Evolutionary conservation across 37 sponge, comb jelly and placozoan species (phyloP).

Genomic region (Diacarnus erythraeanus): DNA sequence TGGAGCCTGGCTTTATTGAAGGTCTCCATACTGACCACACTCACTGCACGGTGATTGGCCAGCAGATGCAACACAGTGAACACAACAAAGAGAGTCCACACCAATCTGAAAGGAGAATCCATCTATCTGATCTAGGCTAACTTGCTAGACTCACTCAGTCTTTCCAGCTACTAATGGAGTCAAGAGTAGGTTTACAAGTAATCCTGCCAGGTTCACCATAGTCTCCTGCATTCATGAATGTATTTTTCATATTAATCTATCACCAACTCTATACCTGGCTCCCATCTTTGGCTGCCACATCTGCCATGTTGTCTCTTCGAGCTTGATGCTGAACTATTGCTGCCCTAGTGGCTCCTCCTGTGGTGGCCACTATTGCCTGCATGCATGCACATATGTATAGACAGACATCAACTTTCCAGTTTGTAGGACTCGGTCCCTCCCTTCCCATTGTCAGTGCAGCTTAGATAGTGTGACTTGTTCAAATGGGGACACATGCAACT

Average conservation of each 20-base stretch:
- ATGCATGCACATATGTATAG: background rate
- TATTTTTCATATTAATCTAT: background rate
- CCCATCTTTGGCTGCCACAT: conserved; percentile 97
- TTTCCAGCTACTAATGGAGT: conserved; percentile 65
- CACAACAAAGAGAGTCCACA: conserved; percentile 78
- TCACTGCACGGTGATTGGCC: conserved; percentile 90
- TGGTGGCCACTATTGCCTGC: conserved; percentile 92
- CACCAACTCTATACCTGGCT: conserved; percentile 73
- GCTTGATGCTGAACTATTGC: conserved; percentile 96
- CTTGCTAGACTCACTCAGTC: conserved; percentile 13
- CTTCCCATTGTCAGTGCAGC: no score
- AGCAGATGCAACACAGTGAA: conserved; percentile 81
- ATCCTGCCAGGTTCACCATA: conserved; percentile 76
- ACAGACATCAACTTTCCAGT: background rate
- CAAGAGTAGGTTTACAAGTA: conserved; percentile 68
- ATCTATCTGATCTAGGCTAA: background rate
- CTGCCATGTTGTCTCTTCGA: conserved; percentile 91
- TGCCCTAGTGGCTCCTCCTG: conserved; percentile 94
- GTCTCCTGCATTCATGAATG: conserved; percentile 58
- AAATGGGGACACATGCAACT: background rate
- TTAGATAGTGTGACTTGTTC: no score
- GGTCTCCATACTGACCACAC: conserved; percentile 83
- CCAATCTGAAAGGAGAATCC: conserved; percentile 29
- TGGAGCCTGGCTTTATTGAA: conserved; percentile 84
- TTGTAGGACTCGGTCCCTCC: no score